Evolutionary conservation across 2,797 vertebrate species (phyloP).

Genomic region (Chromis chromis): DNA sequence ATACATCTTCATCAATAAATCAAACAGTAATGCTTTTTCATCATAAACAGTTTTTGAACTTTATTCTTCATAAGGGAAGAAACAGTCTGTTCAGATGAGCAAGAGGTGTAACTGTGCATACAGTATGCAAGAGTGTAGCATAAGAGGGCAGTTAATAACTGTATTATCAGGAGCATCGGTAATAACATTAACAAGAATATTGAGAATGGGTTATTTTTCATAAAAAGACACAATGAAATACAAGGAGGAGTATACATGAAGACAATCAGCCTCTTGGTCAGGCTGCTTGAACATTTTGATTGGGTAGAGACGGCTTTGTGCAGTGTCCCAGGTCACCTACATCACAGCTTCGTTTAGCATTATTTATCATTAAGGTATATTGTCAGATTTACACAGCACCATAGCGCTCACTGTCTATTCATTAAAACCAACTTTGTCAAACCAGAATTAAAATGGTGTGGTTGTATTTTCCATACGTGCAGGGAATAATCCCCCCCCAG

Average conservation of each 20-base stretch:
- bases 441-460: not conserved
- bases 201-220: slow-evolving; percentile 75
- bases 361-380: not conserved
- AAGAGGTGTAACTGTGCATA: slow-evolving; percentile 80
- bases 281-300: slow-evolving; percentile 56
- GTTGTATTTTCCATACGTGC: not conserved
- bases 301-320: slow-evolving; percentile 50
- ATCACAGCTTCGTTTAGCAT: not conserved
- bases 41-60: slow-evolving; percentile 74
- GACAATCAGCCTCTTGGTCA: slow-evolving; percentile 51
- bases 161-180: slow-evolving; percentile 75
- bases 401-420: not conserved
- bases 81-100: slow-evolving; percentile 81
- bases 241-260: slow-evolving; percentile 72
- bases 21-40: slow-evolving; percentile 22
- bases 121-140: slow-evolving; percentile 79
- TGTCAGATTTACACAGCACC: not conserved
- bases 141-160: slow-evolving; percentile 76
- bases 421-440: not conserved
- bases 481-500: too few species aligned
- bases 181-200: slow-evolving; percentile 77
- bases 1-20: slow-evolving; percentile 12
- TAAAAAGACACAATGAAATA: slow-evolving; percentile 80
- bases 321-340: slow-evolving; percentile 62
- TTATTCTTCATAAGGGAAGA: slow-evolving; percentile 83